Base-by-base conservation (phyloP, 2,888 invertebrate species). In the Esperia sulphurella region DNA sequence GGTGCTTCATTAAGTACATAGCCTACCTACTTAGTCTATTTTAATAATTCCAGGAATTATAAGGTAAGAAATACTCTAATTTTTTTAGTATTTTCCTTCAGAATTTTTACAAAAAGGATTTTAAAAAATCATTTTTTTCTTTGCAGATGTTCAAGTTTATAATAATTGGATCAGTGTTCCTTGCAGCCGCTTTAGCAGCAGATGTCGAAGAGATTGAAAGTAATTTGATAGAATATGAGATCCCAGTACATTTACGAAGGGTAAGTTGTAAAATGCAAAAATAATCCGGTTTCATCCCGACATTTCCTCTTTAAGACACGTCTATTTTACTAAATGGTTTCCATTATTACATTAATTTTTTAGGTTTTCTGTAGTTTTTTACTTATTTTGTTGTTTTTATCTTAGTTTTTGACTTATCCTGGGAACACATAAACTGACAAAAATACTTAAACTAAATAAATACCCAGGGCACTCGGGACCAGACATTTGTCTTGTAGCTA, bases 201-300 rank as follows among this genome's bases (percentile, higher is more conserved):
- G 54, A 59, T 21, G 50, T 60, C 21, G 52, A 57, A 4, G 61
- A 67, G 3, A 51, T 64, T 5, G 62, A 63, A 9, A 43, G 12
- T 29, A 70, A 71, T 41, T 35, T 63, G 14, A 63, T 74, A n/a
- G 67, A 66, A 52, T 68, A 57, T 57, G 59, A 57, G 31, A 50
- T 54, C 28, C 43, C 43, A 4, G 33, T 41, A 13, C 29, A 29
- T 30, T 29, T 41, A 7, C 29, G 9, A 29, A 41, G 13, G 30
- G 41, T 41, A 29, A n/a, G 35, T 35, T 35, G 2, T n/a, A 31
- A 5, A 2, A 31, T 5, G 2, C 8, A 10, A 31, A 31, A 31
- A 31, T 31, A 31, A n/a, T n/a, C n/a, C n/a, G n/a, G n/a, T n/a
- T n/a, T n/a, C n/a, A n/a, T n/a, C n/a, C n/a, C n/a, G n/a, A n/a